A percentile compares a stretch with the other conserved stretches of the same genome.
Evolutionary conservation across 2,888 invertebrate species (phyloP).

Genomic region (Cheilosia variabilis): DNA sequence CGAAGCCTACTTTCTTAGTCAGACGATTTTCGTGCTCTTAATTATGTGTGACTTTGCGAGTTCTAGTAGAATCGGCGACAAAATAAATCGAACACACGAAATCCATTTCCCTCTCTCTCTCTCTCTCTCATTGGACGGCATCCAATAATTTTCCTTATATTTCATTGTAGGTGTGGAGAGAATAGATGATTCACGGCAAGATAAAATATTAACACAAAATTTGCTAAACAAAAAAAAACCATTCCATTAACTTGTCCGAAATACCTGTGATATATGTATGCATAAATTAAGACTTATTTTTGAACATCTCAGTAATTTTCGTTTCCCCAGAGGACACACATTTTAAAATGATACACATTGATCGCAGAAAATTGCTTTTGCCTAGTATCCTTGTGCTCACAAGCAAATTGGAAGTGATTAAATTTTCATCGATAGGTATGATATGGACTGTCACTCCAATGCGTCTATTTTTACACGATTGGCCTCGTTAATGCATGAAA

Average conservation of each 20-base stretch:
- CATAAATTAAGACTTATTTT: slow-evolving; percentile 7
- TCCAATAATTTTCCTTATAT: slow-evolving; percentile 48
- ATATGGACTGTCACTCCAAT: slow-evolving; percentile 26
- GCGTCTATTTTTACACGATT: slow-evolving; percentile 51
- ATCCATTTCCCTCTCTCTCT: slow-evolving; percentile 1
- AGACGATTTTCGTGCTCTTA: slow-evolving; percentile 5
- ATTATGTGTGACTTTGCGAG: slow-evolving; percentile 47
- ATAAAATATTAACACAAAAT: slow-evolving; percentile 45
- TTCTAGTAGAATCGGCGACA: slow-evolving; percentile 17
- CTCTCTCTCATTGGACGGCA: slow-evolving; percentile 36
- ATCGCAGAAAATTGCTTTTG: neutral
- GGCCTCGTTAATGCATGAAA: slow-evolving; percentile 51
- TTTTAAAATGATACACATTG: neutral
- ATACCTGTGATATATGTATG: slow-evolving; percentile 20
- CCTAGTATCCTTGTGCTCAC: slow-evolving; percentile 1
- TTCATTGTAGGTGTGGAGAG: slow-evolving; percentile 40
- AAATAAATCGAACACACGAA: slow-evolving; percentile 31
- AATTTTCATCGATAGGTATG: slow-evolving; percentile 56
- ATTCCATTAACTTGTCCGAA: slow-evolving; percentile 30
- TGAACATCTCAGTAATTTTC: neutral
- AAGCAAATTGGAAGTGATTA: slow-evolving; percentile 56
- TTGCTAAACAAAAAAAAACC: neutral
- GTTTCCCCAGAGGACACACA: slow-evolving; percentile 16
- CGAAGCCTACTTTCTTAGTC: slow-evolving; percentile 10
- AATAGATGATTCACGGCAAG: slow-evolving; percentile 50